phyloP scores from a whole-genome alignment of 1,140 invertebrate genomes.

The Saccostrea glomerata region DNA sequence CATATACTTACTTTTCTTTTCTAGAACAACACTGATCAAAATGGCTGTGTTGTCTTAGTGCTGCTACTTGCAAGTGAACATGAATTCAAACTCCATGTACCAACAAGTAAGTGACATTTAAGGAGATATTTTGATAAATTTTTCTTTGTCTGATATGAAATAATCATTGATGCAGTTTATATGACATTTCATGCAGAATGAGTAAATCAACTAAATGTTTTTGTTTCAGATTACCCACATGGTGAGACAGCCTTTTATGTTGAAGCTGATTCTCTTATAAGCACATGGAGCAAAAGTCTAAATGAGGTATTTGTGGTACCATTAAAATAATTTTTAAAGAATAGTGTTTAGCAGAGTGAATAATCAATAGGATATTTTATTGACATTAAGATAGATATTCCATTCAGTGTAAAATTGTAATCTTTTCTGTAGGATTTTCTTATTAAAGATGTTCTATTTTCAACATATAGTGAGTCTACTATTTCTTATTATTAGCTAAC shows the following conservation, averaged over 20 bases:
- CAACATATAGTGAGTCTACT: no score
- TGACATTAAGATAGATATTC: no score
- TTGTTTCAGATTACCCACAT: slow-evolving; percentile 61
- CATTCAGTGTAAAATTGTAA: no score
- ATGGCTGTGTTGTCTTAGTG: slow-evolving; percentile 31
- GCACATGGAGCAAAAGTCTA: slow-evolving; percentile 70
- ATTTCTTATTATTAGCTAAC: no score
- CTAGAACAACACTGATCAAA: slow-evolving; percentile 41
- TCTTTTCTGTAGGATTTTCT: no score
- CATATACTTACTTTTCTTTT: slow-evolving; percentile 30
- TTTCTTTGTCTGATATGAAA: not conserved
- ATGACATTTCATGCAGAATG: not conserved
- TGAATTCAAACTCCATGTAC: slow-evolving; percentile 57
- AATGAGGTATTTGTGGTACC: slow-evolving; percentile 65
- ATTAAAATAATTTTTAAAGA: no score
- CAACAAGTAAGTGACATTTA: slow-evolving; percentile 44
- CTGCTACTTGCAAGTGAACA: slow-evolving; percentile 57
- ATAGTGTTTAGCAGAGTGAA: no score
- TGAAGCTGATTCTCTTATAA: slow-evolving; percentile 66
- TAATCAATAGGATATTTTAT: no score
- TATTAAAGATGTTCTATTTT: no score
- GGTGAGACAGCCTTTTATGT: slow-evolving; percentile 70
- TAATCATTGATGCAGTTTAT: no score
- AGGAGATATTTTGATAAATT: not conserved
- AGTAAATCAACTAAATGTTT: not conserved